Evolutionary conservation across 1,140 invertebrate genomes (phyloP).

Genomic region (Bombus waltoni): DNA sequence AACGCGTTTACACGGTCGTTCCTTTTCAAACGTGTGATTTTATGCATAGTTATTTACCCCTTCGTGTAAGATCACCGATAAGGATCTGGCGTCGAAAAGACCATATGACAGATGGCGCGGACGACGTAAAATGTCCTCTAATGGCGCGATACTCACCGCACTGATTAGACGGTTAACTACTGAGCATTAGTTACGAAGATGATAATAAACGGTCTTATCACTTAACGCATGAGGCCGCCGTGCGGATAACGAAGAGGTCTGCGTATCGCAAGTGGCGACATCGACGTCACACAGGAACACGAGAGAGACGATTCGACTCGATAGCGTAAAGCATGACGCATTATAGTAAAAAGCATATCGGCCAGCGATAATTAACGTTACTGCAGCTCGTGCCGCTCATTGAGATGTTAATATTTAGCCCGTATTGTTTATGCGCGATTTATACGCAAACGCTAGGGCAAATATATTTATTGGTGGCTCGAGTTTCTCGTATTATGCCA

Average conservation of each 20-base stretch:
- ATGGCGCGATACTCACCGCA: constrained; percentile 32
- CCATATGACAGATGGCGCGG: constrained; percentile 23
- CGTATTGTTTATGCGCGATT: constrained; percentile 62
- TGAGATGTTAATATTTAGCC: constrained; percentile 61
- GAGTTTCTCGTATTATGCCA: neutral
- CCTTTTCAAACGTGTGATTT: neutral
- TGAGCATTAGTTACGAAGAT: constrained; percentile 62
- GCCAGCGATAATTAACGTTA: constrained; percentile 57
- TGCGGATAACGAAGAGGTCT: constrained; percentile 50
- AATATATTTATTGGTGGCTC: too few species aligned
- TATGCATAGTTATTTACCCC: neutral
- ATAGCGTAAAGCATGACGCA: constrained; percentile 37
- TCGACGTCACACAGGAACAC: neutral
- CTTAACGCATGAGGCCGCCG: constrained; percentile 39
- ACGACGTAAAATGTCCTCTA: constrained; percentile 26
- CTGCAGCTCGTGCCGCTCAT: constrained; percentile 43
- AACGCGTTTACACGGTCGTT: neutral
- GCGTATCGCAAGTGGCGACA: constrained; percentile 28
- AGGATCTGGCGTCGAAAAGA: neutral
- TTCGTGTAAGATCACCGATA: neutral
- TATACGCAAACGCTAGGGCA: constrained; percentile 25
- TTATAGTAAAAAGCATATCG: constrained; percentile 60
- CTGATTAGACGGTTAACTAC: constrained; percentile 61
- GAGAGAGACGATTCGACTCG: constrained; percentile 24
- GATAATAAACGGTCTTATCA: constrained; percentile 64